Conservation (phyloP, 2,797 vertebrate genomes). For the Sarcoramphus papa region DNA sequence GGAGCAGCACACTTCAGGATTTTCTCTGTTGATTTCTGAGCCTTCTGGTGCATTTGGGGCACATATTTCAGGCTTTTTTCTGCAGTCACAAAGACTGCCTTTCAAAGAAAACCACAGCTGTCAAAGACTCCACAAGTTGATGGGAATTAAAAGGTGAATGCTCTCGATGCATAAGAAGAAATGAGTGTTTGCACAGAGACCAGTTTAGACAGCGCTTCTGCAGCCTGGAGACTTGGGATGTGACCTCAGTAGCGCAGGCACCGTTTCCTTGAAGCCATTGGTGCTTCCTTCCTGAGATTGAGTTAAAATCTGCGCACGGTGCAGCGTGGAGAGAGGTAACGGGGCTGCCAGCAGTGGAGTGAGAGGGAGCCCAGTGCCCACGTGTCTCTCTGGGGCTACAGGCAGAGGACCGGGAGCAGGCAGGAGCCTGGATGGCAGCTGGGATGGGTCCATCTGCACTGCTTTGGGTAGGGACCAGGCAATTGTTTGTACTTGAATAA, state of each 20-base stretch:
- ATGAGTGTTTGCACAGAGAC: neutral
- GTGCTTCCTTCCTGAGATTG: neutral
- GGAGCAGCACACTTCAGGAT: neutral
- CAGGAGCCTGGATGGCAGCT: neutral
- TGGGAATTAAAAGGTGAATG: neutral
- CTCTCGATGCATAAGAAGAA: neutral
- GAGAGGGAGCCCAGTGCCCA: accelerated
- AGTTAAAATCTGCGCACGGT: accelerated
- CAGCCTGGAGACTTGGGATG: neutral
- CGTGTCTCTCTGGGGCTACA: accelerated
- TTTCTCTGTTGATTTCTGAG: neutral
- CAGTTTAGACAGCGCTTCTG: neutral
- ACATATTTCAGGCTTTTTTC: neutral
- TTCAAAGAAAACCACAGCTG: neutral
- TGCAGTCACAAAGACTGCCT: neutral
- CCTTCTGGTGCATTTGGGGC: neutral
- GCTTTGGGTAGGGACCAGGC: slow-evolving; percentile 30
- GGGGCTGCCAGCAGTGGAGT: neutral
- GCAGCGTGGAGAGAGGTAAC: neutral
- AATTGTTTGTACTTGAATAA: slow-evolving; percentile 56
- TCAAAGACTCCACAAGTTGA: neutral
- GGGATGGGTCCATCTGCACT: neutral
- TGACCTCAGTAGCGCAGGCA: neutral
- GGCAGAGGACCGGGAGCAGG: neutral
- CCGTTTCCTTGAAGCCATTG: neutral